phyloP scores from a whole-genome alignment of 1,140 invertebrate species.

The Nylanderia fulva region DNA sequence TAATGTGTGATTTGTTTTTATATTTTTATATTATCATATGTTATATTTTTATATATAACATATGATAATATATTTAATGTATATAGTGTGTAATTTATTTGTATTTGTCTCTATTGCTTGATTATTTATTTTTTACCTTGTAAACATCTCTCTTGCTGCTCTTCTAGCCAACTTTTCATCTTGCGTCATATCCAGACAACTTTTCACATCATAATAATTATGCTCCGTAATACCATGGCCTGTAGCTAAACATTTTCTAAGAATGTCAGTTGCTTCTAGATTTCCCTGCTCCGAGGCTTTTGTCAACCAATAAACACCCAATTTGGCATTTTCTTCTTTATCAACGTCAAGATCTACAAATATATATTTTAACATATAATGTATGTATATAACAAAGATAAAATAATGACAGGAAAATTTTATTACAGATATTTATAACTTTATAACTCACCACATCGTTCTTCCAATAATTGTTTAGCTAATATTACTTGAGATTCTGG shows the following conservation, averaged over 20 bases:
- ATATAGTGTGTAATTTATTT: slow-evolving; percentile 10
- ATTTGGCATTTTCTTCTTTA: slow-evolving; percentile 88
- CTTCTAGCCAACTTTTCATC: slow-evolving; percentile 94
- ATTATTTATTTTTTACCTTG: slow-evolving; percentile 86
- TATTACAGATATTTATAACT: background rate
- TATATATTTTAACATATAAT: slow-evolving; percentile 12
- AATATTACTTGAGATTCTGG: slow-evolving; percentile 93
- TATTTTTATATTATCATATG: too few species aligned
- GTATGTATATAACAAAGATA: background rate
- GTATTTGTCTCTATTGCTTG: background rate
- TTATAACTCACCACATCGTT: slow-evolving; percentile 88
- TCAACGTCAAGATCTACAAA: slow-evolving; percentile 86
- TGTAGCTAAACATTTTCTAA: slow-evolving; percentile 92
- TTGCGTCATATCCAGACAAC: slow-evolving; percentile 92
- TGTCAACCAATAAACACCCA: slow-evolving; percentile 95
- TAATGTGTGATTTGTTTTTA: slow-evolving; percentile 11
- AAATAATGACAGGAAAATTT: background rate
- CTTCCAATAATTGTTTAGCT: slow-evolving; percentile 91
- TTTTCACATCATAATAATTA: slow-evolving; percentile 93
- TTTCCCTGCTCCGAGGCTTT: slow-evolving; percentile 96
- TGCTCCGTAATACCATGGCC: slow-evolving; percentile 93
- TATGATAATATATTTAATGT: too few species aligned
- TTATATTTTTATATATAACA: too few species aligned
- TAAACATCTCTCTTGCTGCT: slow-evolving; percentile 94
- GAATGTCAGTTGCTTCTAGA: slow-evolving; percentile 92